Evolutionary conservation across 1,140 invertebrate species (phyloP), one percentile per base, ranked within the genome.

Genomic region (Aphelinus atriplicis): DNA sequence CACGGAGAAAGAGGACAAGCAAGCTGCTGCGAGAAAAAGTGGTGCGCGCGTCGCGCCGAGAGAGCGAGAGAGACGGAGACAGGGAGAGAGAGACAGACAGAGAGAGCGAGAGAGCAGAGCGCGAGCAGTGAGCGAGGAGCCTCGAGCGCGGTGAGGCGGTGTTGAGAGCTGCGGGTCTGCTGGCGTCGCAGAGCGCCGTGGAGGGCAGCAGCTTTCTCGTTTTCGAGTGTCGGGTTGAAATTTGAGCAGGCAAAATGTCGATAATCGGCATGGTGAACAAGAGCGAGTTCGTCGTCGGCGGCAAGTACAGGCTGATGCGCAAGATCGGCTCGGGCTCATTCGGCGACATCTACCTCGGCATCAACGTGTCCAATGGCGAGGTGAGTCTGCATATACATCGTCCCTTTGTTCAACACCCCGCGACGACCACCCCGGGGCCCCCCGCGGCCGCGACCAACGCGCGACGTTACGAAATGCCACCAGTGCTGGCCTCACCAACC

Each of bases 261-360:
- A 45, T 83, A 71, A 78, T 81, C 66, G 76, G 79, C 55, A 79
- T 84, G 58, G 71, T 79, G 77, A 79, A 75, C 83, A 78, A 91
- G 85, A 84, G 88, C 80, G 94, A 95, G 84, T 92, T 95, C 86
- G 90, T 96, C 83, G 94, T 97, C 81, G 95, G 94, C 81, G 92
- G 92, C 81, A 97, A 97, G 89, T 99, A 99, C 89, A 93, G 96
- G 85, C 91, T 99, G 80, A 93, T 98, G 81, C 91, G 97, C 80
- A 98, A 98, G 91, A 99, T 99, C 84, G 98, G 96, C 85, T 97
- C 96, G 87, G 98, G 98, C 79, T 99, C 97, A 3, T 99, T 99
- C 89, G 98, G 98, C 85, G 98, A 99, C 89, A 99, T 99, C 86
- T 99, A 98, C 89, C 91, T 99, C 81, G 97, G 95, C 78, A 97